phyloP scores from a whole-genome alignment of 1,140 invertebrate genomes.

The Drosophila biarmipes region DNA sequence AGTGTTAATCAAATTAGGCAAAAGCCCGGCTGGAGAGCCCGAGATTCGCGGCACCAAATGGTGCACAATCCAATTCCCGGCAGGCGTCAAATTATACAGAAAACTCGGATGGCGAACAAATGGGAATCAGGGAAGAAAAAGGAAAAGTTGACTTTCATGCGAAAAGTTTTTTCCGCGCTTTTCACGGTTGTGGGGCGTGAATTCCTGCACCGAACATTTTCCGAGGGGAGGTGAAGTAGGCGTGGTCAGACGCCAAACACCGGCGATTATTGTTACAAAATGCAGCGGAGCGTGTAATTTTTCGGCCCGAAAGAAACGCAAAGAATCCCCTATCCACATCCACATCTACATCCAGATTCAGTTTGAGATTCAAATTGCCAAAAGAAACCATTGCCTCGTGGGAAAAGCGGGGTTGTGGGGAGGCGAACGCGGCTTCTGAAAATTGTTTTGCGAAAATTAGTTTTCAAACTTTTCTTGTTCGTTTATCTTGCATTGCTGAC shows the following conservation, averaged over 20 bases:
- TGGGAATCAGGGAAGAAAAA: conserved; percentile 56
- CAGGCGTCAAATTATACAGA: conserved; percentile 71
- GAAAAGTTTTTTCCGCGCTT: conserved; percentile 72
- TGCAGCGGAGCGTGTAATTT: conserved; percentile 77
- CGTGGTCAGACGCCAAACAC: conserved; percentile 65
- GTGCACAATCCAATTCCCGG: conserved; percentile 60
- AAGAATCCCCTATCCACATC: conserved; percentile 68
- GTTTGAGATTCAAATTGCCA: conserved; percentile 77
- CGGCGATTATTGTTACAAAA: conserved; percentile 80
- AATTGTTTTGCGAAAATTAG: conserved; percentile 83
- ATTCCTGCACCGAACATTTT: conserved; percentile 28
- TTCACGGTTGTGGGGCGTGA: conserved; percentile 44
- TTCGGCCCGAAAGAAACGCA: conserved; percentile 43
- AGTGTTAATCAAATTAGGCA: conserved; percentile 75
- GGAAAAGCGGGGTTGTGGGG: background rate
- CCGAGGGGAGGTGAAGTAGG: background rate
- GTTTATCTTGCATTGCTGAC: conserved; percentile 47
- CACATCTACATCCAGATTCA: conserved; percentile 64
- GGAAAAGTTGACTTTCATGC: conserved; percentile 75
- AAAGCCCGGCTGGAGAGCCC: conserved; percentile 16
- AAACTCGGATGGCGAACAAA: conserved; percentile 54
- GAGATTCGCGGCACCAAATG: conserved; percentile 23
- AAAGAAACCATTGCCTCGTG: conserved; percentile 48
- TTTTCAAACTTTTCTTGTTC: conserved; percentile 74
- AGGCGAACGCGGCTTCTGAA: conserved; percentile 50